phyloP scores from a whole-genome alignment of 2,888 invertebrate genomes.

The Polyploca ridens region DNA sequence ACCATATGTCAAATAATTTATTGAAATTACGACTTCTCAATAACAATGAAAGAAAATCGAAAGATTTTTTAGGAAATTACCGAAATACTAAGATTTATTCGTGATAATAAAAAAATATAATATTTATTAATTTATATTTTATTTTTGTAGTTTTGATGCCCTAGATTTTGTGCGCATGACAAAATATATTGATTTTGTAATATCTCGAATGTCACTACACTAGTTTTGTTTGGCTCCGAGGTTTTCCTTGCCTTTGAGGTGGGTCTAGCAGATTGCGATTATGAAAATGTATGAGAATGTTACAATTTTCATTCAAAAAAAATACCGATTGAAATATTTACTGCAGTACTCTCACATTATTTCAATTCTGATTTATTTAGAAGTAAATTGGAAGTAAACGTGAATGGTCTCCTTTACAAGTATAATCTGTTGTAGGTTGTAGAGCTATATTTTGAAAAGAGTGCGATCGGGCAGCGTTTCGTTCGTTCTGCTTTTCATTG shows the following conservation, averaged over 20 bases:
- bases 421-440: not conserved
- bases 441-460: not conserved
- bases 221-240: conserved; percentile 38
- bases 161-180: conserved; percentile 82
- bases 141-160: conserved; percentile 56
- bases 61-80: no score
- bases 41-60: no score
- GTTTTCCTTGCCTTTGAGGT: not conserved
- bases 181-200: conserved; percentile 71
- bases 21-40: no score
- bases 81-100: no score
- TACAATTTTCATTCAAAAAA: not conserved
- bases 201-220: conserved; percentile 41
- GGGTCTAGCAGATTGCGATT: not conserved
- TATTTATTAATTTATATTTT: conserved; percentile 22
- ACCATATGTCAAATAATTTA: no score
- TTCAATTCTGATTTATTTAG: not conserved
- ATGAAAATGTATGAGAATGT: no score
- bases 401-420: not conserved
- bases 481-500: not conserved
- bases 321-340: no score
- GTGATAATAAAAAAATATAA: no score
- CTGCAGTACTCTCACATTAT: no score
- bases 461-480: not conserved
- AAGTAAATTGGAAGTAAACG: not conserved